Evolutionary conservation across 2,888 invertebrate species (phyloP).

Genomic region (Ischnura elegans): DNA sequence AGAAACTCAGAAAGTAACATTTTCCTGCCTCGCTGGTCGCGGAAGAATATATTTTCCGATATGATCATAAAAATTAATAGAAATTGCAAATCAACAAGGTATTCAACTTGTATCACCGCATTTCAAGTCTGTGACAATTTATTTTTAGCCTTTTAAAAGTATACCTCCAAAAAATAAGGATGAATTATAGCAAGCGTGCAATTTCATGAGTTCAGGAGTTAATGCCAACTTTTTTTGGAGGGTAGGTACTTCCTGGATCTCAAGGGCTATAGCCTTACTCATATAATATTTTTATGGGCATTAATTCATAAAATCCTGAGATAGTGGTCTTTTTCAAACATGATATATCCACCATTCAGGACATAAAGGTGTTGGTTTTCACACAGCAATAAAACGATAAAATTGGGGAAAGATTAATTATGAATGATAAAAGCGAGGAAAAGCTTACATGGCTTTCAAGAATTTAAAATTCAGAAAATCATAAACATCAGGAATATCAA

Average conservation of each 20-base stretch:
- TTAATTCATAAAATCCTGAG: background rate
- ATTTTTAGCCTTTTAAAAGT: no score
- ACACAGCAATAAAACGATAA: conserved; percentile 26
- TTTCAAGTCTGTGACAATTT: no score
- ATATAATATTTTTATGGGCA: background rate
- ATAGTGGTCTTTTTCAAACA: background rate
- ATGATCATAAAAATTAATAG: no score
- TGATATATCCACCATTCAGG: background rate
- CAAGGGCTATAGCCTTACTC: background rate
- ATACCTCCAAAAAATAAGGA: no score
- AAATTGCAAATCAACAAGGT: no score
- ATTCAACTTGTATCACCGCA: no score
- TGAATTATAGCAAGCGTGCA: no score
- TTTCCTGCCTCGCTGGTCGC: no score
- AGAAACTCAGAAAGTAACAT: no score
- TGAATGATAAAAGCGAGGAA: background rate
- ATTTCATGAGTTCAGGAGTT: no score
- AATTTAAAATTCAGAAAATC: background rate
- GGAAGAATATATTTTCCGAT: no score
- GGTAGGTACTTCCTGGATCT: background rate
- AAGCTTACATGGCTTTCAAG: background rate
- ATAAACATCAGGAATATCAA: background rate
- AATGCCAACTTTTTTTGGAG: background rate
- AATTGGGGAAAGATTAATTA: background rate
- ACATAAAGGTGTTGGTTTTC: background rate